Evolutionary conservation across 2,888 invertebrate genomes (phyloP), one percentile per base, ranked within the genome.

Genomic region (Patella pellucida): DNA sequence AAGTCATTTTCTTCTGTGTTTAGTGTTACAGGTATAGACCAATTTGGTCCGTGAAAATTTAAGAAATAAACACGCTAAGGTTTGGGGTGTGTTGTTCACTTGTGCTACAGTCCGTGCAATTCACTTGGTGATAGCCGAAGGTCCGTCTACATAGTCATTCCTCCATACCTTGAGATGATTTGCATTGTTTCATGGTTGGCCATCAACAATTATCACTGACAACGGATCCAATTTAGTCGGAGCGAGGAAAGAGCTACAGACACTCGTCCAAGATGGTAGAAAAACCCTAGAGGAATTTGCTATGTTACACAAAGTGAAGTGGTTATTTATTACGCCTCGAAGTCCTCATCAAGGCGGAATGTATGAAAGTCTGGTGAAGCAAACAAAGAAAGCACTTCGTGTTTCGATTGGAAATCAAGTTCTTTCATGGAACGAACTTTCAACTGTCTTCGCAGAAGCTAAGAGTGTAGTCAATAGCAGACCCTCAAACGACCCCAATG

Each of bases 281-380:
- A 19, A 41, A 9, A 23, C 51, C 51, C 68, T 71, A 2, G 69
- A 76, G 16, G 68, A 69, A 3, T 72, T 73, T 31, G 41, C 73
- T 23, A 23, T 52, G 12, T 68, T 67, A 11, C 75, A 73, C 69
- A 69, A 68, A 23, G 68, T 76, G 3, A 71, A 68, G 15, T 75
- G 75, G 75, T 62, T 56, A 14, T 76, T 75, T 67, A 56, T 56
- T 3, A 72, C 56, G 2, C 72, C 72, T 16, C 56, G 56, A 16
- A 72, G 72, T 27, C 72, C 78, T 1, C 76, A 77, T 23, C 73
- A 72, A 41, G 76, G 78, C 31, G 78, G 78, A 3, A 23, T 76
- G 56, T 56, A 15, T 56, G 56, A 56, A 56, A n/a, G n/a, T 16
- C 62, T 78, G 11, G 50, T 78, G 1, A 74, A 75, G 27, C 72